A percentile compares a stretch with the other conserved stretches of the same genome.
Conservation (phyloP, 2,113 vertebrate genomes). For the Elgaria multicarinata region DNA sequence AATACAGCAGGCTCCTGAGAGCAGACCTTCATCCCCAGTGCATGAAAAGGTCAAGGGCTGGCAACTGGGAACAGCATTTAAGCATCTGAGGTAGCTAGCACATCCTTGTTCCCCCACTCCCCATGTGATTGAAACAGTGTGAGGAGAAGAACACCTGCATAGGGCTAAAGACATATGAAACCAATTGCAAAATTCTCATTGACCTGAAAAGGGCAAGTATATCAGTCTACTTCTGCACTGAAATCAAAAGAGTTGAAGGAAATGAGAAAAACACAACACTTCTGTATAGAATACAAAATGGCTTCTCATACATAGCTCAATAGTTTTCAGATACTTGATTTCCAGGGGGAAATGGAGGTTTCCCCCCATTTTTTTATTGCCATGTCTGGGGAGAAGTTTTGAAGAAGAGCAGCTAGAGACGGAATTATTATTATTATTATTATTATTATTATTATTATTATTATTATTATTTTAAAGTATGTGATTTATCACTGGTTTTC, state of each 20-base stretch:
- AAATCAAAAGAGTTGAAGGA: not conserved
- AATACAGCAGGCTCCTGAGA: no score
- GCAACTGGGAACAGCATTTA: not conserved
- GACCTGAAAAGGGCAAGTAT: not conserved
- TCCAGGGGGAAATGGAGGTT: not conserved
- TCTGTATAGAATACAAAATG: not conserved
- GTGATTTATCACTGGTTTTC: no score
- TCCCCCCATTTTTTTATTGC: not conserved
- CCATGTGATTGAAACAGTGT: not conserved
- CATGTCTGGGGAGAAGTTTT: not conserved
- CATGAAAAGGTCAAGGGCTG: not conserved
- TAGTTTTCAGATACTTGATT: not conserved
- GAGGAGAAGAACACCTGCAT: not conserved
- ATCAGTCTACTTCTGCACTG: not conserved
- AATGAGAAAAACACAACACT: not conserved
- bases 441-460: no score
- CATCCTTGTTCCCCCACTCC: not conserved
- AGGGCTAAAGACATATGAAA: not conserved
- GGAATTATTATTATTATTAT: no score
- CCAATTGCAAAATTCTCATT: not conserved
- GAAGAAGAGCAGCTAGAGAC: no score
- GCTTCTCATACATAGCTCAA: not conserved
- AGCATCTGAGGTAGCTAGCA: no score
- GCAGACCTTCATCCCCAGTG: not conserved
- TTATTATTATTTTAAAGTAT: no score